Base-by-base conservation (phyloP, 2,888 invertebrate species). In the Actias luna region DNA sequence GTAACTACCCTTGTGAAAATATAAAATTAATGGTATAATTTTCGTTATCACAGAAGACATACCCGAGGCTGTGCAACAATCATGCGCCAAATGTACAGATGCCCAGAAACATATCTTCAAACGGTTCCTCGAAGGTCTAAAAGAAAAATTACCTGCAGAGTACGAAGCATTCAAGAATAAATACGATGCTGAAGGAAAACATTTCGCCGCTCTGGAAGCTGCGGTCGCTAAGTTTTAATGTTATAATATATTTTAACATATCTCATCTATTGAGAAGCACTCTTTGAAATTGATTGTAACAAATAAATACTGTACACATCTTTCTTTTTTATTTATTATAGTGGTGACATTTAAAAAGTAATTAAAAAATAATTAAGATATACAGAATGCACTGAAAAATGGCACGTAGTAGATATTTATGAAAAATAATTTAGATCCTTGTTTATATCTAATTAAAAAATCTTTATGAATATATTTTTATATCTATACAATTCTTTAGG, bases 1-100 rank as follows among this genome's bases (percentile, higher is more conserved):
- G 12, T 12, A 35, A 7, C n/a, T 7, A n/a, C n/a, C 39, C 5
- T 39, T 36, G 7, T 39, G 5, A n/a, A n/a, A n/a, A 39, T 5
- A 39, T 2, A 39, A 39, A 36, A 16, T 39, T 1, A 18, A 18
- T 33, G 8, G 5, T 50, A 12, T 50, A n/a, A 25, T 50, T 25
- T 50, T 25, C 25, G 0, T 50, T 50, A 12, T 50, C 22, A 4
- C 25, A 96, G 95, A 93, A 73, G 94, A 94, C 67, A 81, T 96
- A 63, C 93, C 94, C 0, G 96, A 96, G 74, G 95, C 95, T 0
- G 87, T 95, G 25, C 77, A 83, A 69, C 92, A 93, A 55, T 93
- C 93, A 33, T 96, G 96, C 80, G 83, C 79, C 25, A 95, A 95
- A 78, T 96, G 96, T 76, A 94, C 94, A 8, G 89, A 91, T 50